These are phyloP conservation scores for Chaenodraco wilsoni DNA, from an alignment of 2,797 vertebrate genomes.

Conservation along the genomic window DNA sequence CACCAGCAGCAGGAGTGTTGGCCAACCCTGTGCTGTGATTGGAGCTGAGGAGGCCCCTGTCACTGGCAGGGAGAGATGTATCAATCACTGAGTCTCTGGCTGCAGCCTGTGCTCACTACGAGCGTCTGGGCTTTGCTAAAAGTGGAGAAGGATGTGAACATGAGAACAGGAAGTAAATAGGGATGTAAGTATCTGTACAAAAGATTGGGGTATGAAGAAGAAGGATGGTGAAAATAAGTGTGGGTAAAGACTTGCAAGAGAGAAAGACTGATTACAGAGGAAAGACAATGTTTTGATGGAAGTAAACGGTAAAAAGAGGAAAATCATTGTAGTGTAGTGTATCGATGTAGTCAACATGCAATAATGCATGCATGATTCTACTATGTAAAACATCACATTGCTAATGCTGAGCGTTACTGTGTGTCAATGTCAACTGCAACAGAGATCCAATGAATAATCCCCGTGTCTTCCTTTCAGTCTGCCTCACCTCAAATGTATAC, in stretches of 20 bases:
- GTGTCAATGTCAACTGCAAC: slow-evolving; percentile 38
- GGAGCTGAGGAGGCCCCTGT: slow-evolving; percentile 64
- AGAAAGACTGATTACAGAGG: slow-evolving; percentile 17
- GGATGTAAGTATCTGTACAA: slow-evolving; percentile 40
- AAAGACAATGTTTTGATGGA: slow-evolving; percentile 29
- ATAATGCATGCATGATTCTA: slow-evolving; percentile 36
- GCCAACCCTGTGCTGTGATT: slow-evolving; percentile 64
- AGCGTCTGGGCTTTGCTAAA: slow-evolving; percentile 26
- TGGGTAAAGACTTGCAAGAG: slow-evolving; percentile 7
- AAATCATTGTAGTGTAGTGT: too few species aligned
- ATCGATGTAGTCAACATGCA: slow-evolving; percentile 45
- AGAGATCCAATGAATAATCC: slow-evolving; percentile 59
- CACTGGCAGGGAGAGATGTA: slow-evolving; percentile 68
- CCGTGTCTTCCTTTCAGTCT: neutral
- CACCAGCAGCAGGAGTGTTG: slow-evolving; percentile 56
- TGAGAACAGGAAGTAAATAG: slow-evolving; percentile 40
- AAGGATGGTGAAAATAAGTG: slow-evolving; percentile 26
- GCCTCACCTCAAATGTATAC: slow-evolving; percentile 28
- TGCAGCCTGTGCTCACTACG: slow-evolving; percentile 53
- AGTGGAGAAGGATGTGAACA: slow-evolving; percentile 30
- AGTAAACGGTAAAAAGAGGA: slow-evolving; percentile 28
- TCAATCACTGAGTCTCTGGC: slow-evolving; percentile 71
- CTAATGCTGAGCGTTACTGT: slow-evolving; percentile 26
- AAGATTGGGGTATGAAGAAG: slow-evolving; percentile 9
- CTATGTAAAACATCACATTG: slow-evolving; percentile 53